A percentile compares a stretch with the other conserved stretches of the same genome.
These are phyloP conservation scores for Odontocolon sp. DNA, from an alignment of 2,888 invertebrate genomes.

Conservation along the genomic window DNA sequence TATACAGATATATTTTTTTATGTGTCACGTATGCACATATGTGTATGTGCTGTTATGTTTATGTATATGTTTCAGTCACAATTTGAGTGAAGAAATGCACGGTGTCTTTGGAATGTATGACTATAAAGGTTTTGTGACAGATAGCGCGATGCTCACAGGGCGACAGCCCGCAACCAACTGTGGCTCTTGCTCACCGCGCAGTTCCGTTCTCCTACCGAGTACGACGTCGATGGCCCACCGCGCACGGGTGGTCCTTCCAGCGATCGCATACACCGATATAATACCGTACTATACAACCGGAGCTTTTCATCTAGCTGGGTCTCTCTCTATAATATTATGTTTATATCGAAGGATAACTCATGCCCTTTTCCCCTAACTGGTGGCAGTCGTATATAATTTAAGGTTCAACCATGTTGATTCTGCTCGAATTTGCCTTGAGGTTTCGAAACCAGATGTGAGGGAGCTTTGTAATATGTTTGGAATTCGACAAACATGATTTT, in stretches of 20 bases:
- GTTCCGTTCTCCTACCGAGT: constrained; percentile 62
- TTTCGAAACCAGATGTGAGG: too few relatives aligned
- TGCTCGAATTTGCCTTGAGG: background rate
- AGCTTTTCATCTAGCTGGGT: background rate
- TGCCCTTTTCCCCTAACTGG: constrained; percentile 1
- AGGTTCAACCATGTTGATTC: too few relatives aligned
- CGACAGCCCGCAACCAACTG: constrained; percentile 78
- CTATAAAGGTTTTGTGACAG: constrained; percentile 31
- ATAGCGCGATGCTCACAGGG: constrained; percentile 68
- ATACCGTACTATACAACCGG: background rate
- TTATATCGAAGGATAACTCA: background rate
- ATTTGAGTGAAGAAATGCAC: background rate
- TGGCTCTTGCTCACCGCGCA: constrained; percentile 72
- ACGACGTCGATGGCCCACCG: constrained; percentile 56
- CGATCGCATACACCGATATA: constrained; percentile 15
- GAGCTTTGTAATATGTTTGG: too few relatives aligned
- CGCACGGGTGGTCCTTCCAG: constrained; percentile 48
- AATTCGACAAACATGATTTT: too few relatives aligned
- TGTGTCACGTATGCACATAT: background rate
- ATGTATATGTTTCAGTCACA: background rate
- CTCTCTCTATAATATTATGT: background rate
- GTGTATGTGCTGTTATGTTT: background rate
- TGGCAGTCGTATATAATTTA: too few relatives aligned
- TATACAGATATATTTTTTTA: background rate
- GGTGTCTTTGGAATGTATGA: background rate